Percentiles rank a stretch among this genome's conserved stretches.
phyloP scores from a whole-genome alignment of 2,888 invertebrate species.

The Synergus laeviventris region DNA sequence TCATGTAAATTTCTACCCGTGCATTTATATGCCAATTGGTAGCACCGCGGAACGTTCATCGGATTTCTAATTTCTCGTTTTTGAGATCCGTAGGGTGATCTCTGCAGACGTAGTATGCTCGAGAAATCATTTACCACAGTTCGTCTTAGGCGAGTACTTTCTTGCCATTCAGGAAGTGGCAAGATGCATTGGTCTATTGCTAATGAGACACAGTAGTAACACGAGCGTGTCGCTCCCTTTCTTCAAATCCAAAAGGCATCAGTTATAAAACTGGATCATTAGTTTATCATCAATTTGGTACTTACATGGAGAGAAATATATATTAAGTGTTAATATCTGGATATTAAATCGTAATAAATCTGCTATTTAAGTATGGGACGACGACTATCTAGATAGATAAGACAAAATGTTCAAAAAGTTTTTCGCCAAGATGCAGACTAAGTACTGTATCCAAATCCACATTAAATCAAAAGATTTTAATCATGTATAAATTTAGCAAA shows the following conservation, averaged over 20 bases:
- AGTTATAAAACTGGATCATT: neutral
- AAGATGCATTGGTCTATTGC: neutral
- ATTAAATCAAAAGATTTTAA: too few species aligned
- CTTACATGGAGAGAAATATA: too few species aligned
- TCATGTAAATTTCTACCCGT: conserved; percentile 3
- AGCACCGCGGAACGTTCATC: neutral
- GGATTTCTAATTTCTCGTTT: conserved; percentile 1
- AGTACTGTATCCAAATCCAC: too few species aligned
- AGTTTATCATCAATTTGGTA: neutral
- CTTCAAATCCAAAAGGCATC: neutral
- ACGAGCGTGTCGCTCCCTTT: neutral
- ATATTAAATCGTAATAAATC: too few species aligned
- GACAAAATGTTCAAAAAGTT: too few species aligned
- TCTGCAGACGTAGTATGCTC: neutral
- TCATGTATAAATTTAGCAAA: too few species aligned
- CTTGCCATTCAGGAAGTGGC: neutral
- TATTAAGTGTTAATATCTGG: too few species aligned
- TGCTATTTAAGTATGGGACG: too few species aligned
- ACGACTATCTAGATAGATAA: too few species aligned
- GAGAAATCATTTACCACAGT: too few species aligned
- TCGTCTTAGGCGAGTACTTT: neutral
- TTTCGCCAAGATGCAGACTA: too few species aligned
- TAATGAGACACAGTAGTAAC: conserved; percentile 1
- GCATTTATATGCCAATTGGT: neutral
- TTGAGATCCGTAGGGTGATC: conserved; percentile 4